Conservation (phyloP, 2,888 invertebrate genomes). For the Thymelicus sylvestris region DNA sequence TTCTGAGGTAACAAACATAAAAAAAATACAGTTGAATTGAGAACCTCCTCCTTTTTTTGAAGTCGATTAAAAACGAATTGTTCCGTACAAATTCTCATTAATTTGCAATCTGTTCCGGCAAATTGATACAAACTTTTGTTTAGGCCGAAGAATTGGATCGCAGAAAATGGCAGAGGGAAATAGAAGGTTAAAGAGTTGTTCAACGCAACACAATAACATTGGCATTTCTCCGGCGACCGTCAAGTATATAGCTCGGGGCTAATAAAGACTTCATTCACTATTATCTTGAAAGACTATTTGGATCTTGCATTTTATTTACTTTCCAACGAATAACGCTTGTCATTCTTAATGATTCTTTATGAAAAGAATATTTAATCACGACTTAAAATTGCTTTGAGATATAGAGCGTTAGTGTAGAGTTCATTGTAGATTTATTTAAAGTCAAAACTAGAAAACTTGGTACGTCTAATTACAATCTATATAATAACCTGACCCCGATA, state of each 20-base stretch:
- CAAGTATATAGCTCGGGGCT: slow-evolving; percentile 48
- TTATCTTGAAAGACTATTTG: slow-evolving; percentile 2
- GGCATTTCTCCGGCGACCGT: slow-evolving; percentile 49
- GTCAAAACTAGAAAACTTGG: too few species aligned
- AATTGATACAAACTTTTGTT: slow-evolving; percentile 70
- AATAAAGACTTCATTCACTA: slow-evolving; percentile 12
- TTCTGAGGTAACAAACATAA: too few species aligned
- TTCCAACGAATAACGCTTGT: not conserved
- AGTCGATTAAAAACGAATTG: too few species aligned
- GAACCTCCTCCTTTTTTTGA: too few species aligned
- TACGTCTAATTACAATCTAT: too few species aligned
- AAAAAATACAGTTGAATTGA: too few species aligned
- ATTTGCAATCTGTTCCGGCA: slow-evolving; percentile 50
- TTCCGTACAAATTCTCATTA: slow-evolving; percentile 41
- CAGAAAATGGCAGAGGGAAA: slow-evolving; percentile 50
- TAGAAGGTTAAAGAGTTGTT: slow-evolving; percentile 46
- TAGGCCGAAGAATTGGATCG: slow-evolving; percentile 48
- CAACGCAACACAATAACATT: slow-evolving; percentile 57
- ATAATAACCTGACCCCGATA: too few species aligned
- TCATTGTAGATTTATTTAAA: too few species aligned
- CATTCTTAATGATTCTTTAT: not conserved
- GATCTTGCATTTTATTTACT: not conserved
- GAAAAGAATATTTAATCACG: too few species aligned
- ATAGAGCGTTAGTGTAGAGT: too few species aligned
- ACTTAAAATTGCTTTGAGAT: too few species aligned